A percentile compares a stretch with the other conserved stretches of the same genome.
Conservation (phyloP, 2,113 vertebrate species). For the Atlantisia rogersi region DNA sequence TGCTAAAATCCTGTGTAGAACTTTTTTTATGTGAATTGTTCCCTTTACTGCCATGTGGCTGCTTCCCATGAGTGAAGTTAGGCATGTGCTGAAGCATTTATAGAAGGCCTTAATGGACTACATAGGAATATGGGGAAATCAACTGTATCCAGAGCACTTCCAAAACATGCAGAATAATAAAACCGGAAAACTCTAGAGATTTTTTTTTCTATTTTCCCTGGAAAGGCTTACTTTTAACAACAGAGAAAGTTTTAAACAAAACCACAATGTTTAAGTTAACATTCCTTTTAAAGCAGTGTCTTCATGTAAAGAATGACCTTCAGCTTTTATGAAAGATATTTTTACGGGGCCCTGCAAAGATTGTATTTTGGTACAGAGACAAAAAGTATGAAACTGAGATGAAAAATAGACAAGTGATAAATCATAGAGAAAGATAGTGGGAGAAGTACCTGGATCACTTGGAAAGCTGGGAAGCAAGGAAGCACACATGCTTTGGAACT, state of each 20-base stretch:
- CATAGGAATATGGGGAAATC: slow-evolving; percentile 11
- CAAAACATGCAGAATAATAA: slow-evolving; percentile 22
- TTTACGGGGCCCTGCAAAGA: not conserved
- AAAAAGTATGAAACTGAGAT: not conserved
- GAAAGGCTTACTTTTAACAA: not conserved
- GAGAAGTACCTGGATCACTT: not conserved
- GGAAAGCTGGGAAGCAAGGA: not conserved
- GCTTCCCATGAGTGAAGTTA: slow-evolving; percentile 25
- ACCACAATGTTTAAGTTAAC: not conserved
- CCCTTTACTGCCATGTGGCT: not conserved
- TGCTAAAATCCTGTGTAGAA: not conserved
- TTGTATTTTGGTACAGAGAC: not conserved
- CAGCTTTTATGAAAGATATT: not conserved
- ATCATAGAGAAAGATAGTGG: not conserved
- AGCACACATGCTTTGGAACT: not conserved
- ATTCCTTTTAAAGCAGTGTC: not conserved
- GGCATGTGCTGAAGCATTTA: slow-evolving; percentile 29
- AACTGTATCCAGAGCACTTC: not conserved
- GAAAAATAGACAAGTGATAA: not conserved
- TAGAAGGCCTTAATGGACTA: slow-evolving; percentile 25
- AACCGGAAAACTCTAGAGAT: not conserved
- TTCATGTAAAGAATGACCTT: not conserved
- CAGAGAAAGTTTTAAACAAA: not conserved
- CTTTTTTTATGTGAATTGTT: slow-evolving; percentile 10
- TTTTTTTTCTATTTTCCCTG: not conserved